A percentile compares a stretch with the other conserved stretches of the same genome.
Evolutionary conservation across 2,888 invertebrate species (phyloP).

Genomic region (Lagria hirta): DNA sequence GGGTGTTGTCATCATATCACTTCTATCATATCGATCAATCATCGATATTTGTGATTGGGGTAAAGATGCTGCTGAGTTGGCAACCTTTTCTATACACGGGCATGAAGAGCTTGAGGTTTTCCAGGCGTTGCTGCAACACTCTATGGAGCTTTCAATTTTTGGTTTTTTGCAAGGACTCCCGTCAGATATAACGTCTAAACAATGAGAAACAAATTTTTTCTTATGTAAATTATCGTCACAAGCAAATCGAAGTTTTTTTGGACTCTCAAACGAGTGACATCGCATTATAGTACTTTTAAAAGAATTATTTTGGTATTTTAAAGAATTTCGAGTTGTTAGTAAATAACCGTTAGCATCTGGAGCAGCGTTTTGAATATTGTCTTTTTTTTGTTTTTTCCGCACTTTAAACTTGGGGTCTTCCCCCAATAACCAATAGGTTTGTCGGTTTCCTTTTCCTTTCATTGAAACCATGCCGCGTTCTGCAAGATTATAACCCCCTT

Average conservation of each 20-base stretch:
- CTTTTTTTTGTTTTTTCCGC: conserved; percentile 45
- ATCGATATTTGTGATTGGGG: conserved; percentile 40
- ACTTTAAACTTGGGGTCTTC: conserved; percentile 67
- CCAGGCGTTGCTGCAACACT: conserved; percentile 53
- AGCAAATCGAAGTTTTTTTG: conserved; percentile 71
- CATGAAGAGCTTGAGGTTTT: conserved; percentile 66
- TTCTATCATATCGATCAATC: conserved; percentile 31
- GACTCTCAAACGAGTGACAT: conserved; percentile 81
- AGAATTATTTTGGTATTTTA: conserved; percentile 67
- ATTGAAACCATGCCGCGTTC: conserved; percentile 77
- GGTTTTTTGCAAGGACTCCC: conserved; percentile 59
- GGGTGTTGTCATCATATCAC: conserved; percentile 30
- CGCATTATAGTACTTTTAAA: conserved; percentile 61
- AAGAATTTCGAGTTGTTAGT: conserved; percentile 62
- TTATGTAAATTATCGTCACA: conserved; percentile 42
- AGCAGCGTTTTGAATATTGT: conserved; percentile 33
- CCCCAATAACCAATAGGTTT: conserved; percentile 81
- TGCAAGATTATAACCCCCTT: conserved; percentile 74
- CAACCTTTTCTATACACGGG: conserved; percentile 67
- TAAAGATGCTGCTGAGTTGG: conserved; percentile 50
- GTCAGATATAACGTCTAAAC: conserved; percentile 61
- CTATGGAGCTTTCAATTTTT: conserved; percentile 57
- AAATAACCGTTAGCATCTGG: conserved; percentile 42
- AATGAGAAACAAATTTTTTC: conserved; percentile 57
- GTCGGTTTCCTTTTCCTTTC: conserved; percentile 82